Evolutionary conservation across 2,797 vertebrate genomes (phyloP), one percentile per base, ranked within the genome.

Genomic region (Sciurus vulgaris): DNA sequence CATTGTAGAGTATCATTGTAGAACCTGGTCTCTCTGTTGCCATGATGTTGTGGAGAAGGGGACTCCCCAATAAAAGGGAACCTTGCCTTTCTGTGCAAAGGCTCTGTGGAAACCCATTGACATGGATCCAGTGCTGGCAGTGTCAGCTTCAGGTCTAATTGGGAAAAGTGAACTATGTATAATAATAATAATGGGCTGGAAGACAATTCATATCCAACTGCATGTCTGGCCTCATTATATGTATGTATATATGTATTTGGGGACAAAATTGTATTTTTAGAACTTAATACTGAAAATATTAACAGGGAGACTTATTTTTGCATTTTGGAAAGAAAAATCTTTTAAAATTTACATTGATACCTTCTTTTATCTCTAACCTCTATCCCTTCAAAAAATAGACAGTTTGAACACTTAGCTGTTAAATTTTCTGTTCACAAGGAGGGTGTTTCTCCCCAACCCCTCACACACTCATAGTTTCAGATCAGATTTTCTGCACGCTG

Each of bases 401-500:
- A 95, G 20, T 94, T 91, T 95, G 84, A 44, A 79, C 18, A 38
- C 2, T 14, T 41, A 28, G 14, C 35, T 91, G n/a, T 85, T 79
- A 41, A 2, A 56, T 78, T 95, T 76, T 78, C 28, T 51, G 11
- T 61, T 20, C 54, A 54, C 15, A 8, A 54, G 17, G 15, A 54
- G 9, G 69, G 69, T 61, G 69, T 56, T 56, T 17, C 54, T 56
- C 17, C 30, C 15, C 14, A 3, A 15, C 22, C 30, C 4, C 49
- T 9, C 11, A 86, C 9, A 33, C 26, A 56, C 49, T 33, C 47
- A 8, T 26, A 59, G 83, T 90, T 95, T 84, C 61, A 86, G 44
- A 69, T 94, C 65, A 95, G 41, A 87, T 73, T 95, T 96, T 94
- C 86, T 82, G 54, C 56, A 84, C 14, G 61, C 17, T 1, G 11